Base-by-base conservation (phyloP, 2,113 vertebrate species). In the Cyphomyrus plagiostoma region DNA sequence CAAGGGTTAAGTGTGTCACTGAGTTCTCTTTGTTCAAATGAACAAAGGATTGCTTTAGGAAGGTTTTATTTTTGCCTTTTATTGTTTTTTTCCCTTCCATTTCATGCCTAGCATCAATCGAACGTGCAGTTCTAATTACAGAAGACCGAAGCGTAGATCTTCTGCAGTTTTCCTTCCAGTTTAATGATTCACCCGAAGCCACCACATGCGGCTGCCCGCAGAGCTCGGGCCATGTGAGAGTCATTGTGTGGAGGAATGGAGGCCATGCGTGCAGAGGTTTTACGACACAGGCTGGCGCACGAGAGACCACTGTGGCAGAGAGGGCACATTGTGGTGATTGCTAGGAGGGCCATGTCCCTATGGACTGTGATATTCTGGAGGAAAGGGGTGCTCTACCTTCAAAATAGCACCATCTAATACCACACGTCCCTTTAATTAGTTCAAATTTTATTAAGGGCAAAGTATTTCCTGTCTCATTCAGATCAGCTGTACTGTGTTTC, bases 151-250 rank as follows among this genome's bases (percentile, higher is more conserved):
- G 93, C 93, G 92, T 93, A 93, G 94, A 93, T 89, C 93, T 95
- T 94, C 94, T 95, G 94, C 92, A 93, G 94, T 94, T 93, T 94
- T 93, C 93, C 93, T 94, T 93, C 90, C 91, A 91, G 94, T 95
- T 96, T 96, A 96, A 96, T 96, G 94, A 96, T 96, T 96, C 82
- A 93, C 95, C 94, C 94, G 94, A 94, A 94, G 95, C 93, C 92
- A 92, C 93, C 92, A 95, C 93, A 94, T 96, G 94, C 92, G 95
- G 95, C 94, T 96, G 93, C 93, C 90, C 95, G 95, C 95, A 96
- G 96, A 95, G 95, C 95, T 95, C 95, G 94, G 92, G 95, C 93
- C 93, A 92, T 92, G 91, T 91, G 94, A 94, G 94, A 94, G 93
- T 94, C 94, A 95, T 95, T 96, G 94, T 96, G 94, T 92, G 91